Conservation (phyloP, 2,888 invertebrate genomes). For the Tribolium freemani region DNA sequence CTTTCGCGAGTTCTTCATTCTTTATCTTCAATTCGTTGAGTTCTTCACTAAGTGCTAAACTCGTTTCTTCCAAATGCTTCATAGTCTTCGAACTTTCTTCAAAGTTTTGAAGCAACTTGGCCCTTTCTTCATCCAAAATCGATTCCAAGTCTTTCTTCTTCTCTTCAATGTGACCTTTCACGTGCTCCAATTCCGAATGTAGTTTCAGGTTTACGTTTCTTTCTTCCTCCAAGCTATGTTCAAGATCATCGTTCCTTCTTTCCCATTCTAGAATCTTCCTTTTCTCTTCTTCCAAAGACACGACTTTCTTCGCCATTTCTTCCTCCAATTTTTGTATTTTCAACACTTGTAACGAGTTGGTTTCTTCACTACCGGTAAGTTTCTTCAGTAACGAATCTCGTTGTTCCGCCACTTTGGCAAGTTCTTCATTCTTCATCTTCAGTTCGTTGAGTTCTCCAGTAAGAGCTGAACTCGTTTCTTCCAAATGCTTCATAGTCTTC, state of each 20-base stretch:
- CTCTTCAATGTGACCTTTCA: not conserved
- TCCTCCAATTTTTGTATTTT: constrained; percentile 10
- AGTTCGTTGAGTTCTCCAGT: not conserved
- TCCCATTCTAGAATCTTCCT: constrained; percentile 44
- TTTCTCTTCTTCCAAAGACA: constrained; percentile 50
- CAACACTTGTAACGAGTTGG: not conserved
- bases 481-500: not conserved
- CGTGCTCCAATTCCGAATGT: not conserved
- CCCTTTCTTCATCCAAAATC: constrained; percentile 2
- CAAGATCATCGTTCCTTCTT: not conserved
- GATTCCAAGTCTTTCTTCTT: not conserved
- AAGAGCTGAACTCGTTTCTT: not conserved
- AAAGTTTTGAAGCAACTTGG: constrained; percentile 2
- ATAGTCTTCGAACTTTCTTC: constrained; percentile 12
- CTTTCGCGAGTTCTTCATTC: constrained; percentile 28
- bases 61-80: not conserved
- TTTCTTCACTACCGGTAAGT: constrained; percentile 25
- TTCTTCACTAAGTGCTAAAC: not conserved
- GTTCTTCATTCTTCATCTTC: constrained; percentile 15
- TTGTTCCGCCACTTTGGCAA: constrained; percentile 39
- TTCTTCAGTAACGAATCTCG: constrained; percentile 33
- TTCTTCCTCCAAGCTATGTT: not conserved
- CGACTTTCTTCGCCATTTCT: constrained; percentile 7
- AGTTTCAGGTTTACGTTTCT: constrained; percentile 4
- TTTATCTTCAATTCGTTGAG: constrained; percentile 11